These are phyloP conservation scores for Synanthedon formicaeformis DNA, from an alignment of 2,888 invertebrate species.

Conservation along the genomic window DNA sequence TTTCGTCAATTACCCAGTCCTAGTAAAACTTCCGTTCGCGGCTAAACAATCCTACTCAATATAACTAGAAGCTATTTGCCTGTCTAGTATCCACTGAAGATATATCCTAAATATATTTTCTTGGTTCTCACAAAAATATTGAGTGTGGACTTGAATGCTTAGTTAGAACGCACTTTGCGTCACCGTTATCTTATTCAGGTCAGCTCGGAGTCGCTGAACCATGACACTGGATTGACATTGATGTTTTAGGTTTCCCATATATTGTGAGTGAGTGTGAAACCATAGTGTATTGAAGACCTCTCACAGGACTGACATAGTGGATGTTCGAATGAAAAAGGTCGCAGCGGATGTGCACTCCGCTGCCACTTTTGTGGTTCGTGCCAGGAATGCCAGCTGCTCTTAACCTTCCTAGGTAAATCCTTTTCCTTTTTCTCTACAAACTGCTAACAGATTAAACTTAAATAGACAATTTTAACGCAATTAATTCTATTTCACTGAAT, in stretches of 20 bases:
- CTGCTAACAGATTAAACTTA: no score
- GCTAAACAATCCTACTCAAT: no score
- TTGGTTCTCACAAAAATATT: no score
- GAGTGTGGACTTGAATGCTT: conserved; percentile 20
- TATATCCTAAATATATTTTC: no score
- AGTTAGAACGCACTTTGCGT: conserved; percentile 44
- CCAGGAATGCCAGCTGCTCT: conserved; percentile 70
- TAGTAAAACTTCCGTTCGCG: conserved; percentile 8
- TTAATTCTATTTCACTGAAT: no score
- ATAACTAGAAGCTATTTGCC: no score
- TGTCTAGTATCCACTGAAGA: no score
- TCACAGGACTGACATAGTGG: conserved; percentile 20
- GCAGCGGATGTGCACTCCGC: conserved; percentile 67
- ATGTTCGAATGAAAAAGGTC: conserved; percentile 27
- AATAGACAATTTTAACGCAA: no score
- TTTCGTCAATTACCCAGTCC: conserved; percentile 34
- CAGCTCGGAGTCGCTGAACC: conserved; percentile 45
- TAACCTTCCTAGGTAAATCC: conserved; percentile 61
- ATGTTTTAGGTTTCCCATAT: conserved; percentile 28
- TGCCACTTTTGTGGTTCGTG: conserved; percentile 56
- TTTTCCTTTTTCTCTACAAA: no score
- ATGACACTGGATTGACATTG: conserved; percentile 59
- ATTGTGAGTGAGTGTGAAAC: conserved; percentile 41
- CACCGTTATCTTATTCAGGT: conserved; percentile 50
- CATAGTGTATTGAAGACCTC: conserved; percentile 22